Percentiles rank a stretch among this genome's conserved stretches.
Conservation (phyloP, 2,113 vertebrate genomes). For the Synchiropus splendidus region DNA sequence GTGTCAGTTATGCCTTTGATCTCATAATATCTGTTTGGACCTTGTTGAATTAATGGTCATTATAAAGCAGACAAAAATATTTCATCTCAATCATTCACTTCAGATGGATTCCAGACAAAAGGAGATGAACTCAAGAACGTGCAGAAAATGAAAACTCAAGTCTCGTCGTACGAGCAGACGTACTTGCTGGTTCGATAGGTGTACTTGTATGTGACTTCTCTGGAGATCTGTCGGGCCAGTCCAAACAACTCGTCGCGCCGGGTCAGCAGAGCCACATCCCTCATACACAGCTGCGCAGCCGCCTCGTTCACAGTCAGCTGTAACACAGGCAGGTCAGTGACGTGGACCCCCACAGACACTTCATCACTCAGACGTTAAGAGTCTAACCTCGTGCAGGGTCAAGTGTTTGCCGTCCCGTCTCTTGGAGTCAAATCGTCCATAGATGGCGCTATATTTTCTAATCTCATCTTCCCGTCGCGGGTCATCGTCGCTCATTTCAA, state of each 20-base stretch:
- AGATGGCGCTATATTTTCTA: conserved; percentile 97
- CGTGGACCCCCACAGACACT: not conserved
- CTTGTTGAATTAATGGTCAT: too few relatives aligned
- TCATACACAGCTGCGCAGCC: conserved; percentile 88
- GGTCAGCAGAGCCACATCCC: conserved; percentile 82
- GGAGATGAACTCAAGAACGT: not conserved
- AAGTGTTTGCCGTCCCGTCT: conserved; percentile 94
- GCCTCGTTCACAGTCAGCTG: conserved; percentile 95
- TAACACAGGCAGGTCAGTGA: conserved; percentile 3
- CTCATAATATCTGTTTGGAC: too few relatives aligned
- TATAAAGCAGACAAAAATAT: too few relatives aligned
- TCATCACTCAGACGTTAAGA: not conserved
- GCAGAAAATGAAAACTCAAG: not conserved
- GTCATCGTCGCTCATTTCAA: conserved; percentile 87
- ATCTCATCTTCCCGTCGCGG: conserved; percentile 90
- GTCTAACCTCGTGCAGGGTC: conserved; percentile 87
- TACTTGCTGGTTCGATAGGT: conserved; percentile 93
- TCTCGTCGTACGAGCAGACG: conserved; percentile 24
- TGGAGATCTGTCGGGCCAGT: conserved; percentile 85
- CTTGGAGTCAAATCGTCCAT: conserved; percentile 96
- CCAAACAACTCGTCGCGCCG: conserved; percentile 91
- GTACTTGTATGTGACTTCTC: conserved; percentile 96
- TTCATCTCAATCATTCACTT: too few relatives aligned
- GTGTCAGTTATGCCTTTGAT: too few relatives aligned
- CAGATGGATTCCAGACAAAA: not conserved